These are phyloP conservation scores for Drosophila austrosaltans DNA, from an alignment of 2,888 invertebrate genomes.

Conservation along the genomic window DNA sequence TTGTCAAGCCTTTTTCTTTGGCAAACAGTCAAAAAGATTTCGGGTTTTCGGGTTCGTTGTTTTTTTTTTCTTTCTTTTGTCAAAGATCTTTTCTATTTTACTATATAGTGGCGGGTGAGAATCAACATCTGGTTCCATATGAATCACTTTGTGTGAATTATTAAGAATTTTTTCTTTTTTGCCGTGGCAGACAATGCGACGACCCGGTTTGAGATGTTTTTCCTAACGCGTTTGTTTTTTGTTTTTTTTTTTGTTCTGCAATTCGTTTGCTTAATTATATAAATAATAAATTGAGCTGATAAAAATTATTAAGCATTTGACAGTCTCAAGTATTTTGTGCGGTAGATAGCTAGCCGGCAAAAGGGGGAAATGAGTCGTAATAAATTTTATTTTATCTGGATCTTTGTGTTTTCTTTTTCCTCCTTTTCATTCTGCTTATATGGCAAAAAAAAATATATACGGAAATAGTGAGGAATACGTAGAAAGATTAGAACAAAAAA, in stretches of 20 bases:
- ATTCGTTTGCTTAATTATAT: slow-evolving; percentile 31
- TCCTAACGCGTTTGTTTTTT: slow-evolving; percentile 24
- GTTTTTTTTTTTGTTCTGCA: slow-evolving; percentile 29
- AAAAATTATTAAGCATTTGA: slow-evolving; percentile 41
- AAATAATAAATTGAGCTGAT: slow-evolving; percentile 64
- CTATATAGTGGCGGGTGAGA: slow-evolving; percentile 37
- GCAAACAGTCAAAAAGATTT: slow-evolving; percentile 61
- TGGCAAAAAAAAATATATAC: not conserved
- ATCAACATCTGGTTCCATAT: slow-evolving; percentile 66
- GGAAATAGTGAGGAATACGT: slow-evolving; percentile 26
- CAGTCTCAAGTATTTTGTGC: slow-evolving; percentile 6
- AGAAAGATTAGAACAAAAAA: slow-evolving; percentile 23
- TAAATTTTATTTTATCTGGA: slow-evolving; percentile 19
- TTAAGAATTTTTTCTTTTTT: slow-evolving; percentile 44
- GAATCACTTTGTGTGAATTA: slow-evolving; percentile 61
- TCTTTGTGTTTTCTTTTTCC: slow-evolving; percentile 3
- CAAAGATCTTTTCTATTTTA: slow-evolving; percentile 44
- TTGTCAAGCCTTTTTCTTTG: slow-evolving; percentile 48
- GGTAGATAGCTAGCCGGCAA: slow-evolving; percentile 12
- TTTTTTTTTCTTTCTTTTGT: slow-evolving; percentile 5
- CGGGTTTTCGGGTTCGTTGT: not conserved
- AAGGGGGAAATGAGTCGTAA: slow-evolving; percentile 7
- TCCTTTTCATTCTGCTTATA: not conserved
- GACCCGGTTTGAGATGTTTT: slow-evolving; percentile 49
- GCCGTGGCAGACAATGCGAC: slow-evolving; percentile 64